Percentiles rank a stretch among this genome's conserved stretches.
Conservation (phyloP, 2,888 invertebrate genomes). For the Megalurothrips usitatus region DNA sequence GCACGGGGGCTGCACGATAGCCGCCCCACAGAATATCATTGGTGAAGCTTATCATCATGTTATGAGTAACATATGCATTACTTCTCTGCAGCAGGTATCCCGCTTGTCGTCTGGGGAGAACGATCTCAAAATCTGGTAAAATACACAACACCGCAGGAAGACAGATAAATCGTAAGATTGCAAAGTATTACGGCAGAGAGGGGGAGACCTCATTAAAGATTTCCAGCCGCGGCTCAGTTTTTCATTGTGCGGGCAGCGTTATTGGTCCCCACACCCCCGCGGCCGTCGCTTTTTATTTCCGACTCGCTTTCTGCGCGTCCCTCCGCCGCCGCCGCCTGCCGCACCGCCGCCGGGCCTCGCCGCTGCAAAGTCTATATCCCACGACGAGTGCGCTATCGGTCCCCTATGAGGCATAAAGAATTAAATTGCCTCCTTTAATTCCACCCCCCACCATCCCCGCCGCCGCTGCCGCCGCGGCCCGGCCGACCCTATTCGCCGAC, state of each 20-base stretch:
- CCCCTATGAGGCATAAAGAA: conserved; percentile 32
- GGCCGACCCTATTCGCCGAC: neutral
- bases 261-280: neutral
- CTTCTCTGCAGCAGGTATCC: too few species aligned
- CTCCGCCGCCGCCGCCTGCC: too few species aligned
- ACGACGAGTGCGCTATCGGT: conserved; percentile 12
- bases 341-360: neutral
- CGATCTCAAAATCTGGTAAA: too few species aligned
- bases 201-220: neutral
- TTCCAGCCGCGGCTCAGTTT: neutral
- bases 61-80: too few species aligned
- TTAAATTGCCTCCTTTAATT: conserved; percentile 38
- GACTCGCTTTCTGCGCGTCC: neutral
- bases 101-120: too few species aligned
- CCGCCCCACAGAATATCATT: too few species aligned
- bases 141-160: too few species aligned
- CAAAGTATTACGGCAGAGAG: neutral
- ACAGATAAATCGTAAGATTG: too few species aligned
- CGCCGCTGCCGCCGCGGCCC: neutral
- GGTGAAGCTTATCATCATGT: too few species aligned
- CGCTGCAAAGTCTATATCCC: neutral
- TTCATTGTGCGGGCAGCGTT: neutral
- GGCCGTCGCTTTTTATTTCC: neutral
- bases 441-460: conserved; percentile 14
- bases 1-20: too few species aligned